Evolutionary conservation across 2,888 invertebrate genomes (phyloP), one percentile per base, ranked within the genome.

Genomic region (Erebia ligea): DNA sequence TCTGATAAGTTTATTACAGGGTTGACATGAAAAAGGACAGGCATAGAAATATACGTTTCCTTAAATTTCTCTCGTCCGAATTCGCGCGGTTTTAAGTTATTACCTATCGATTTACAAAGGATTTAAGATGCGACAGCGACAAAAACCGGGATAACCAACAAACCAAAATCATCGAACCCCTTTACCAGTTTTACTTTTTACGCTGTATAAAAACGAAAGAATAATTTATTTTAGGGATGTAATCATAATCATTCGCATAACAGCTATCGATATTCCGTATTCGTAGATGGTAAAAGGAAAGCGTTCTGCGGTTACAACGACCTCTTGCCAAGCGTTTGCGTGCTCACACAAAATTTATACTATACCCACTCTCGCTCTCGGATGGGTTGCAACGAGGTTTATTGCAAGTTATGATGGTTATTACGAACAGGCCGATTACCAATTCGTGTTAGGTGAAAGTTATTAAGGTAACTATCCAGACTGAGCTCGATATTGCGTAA

Each of bases 311-410:
- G 76, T 75, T 76, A 67, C 77, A 72, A 74, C 77, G 80, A 80
- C 79, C 80, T 66, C 48, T 66, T 77, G 76, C 73, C 84, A 84
- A 81, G 78, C 79, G 74, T 84, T 89, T 83, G 90, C 89, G 90
- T 91, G 91, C 85, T 84, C 84, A 84, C 83, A 87, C 87, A 84
- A 86, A 90, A 91, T 89, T 87, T 88, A 88, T 87, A 85, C 84
- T 82, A 80, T 80, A 82, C 82, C 85, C 86, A 90, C 90, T 91
- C 91, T 90, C 90, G 84, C 87, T 91, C 85, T 89, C 69, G 61
- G 67, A 71, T 70, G 66, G 68, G 58, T 59, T 69, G 74, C 70
- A 66, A 50, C 63, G 64, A 62, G 73, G 75, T 75, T 76, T 84
- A 84, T 88, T 86, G 86, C 87, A 81, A 83, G 82, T 84, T 86